Evolutionary conservation across 2,888 invertebrate species (phyloP).

Genomic region (Drosophila conformis): DNA sequence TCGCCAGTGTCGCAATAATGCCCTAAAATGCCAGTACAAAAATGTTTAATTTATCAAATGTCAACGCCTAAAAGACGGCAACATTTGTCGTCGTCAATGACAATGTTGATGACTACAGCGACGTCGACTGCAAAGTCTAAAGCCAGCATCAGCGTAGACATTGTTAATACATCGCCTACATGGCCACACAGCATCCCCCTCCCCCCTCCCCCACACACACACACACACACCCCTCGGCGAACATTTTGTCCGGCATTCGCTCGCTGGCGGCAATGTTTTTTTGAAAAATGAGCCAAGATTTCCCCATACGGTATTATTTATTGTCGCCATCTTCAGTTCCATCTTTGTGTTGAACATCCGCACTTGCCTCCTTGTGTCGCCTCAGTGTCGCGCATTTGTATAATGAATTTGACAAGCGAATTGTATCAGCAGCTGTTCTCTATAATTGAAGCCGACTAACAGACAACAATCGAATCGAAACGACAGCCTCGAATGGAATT

Average conservation of each 20-base stretch:
- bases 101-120: slow-evolving; percentile 69
- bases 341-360: not conserved
- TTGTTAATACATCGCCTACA: slow-evolving; percentile 58
- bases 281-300: slow-evolving; percentile 75
- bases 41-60: slow-evolving; percentile 81
- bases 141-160: slow-evolving; percentile 37
- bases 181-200: not conserved
- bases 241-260: slow-evolving; percentile 36
- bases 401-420: slow-evolving; percentile 69
- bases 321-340: slow-evolving; percentile 50
- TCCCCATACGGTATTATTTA: slow-evolving; percentile 74
- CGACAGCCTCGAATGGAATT: not conserved
- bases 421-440: slow-evolving; percentile 56
- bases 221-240: not conserved
- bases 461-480: slow-evolving; percentile 15
- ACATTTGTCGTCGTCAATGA: slow-evolving; percentile 80
- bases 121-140: slow-evolving; percentile 35
- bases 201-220: not conserved
- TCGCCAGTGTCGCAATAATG: slow-evolving; percentile 17
- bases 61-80: slow-evolving; percentile 79
- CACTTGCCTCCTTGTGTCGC: not conserved
- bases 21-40: slow-evolving; percentile 57
- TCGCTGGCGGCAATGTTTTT: slow-evolving; percentile 66
- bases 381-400: slow-evolving; percentile 55
- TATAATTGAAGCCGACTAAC: slow-evolving; percentile 48